Evolutionary conservation across 1,140 invertebrate species (phyloP).

Genomic region (Aphaenogaster ashmeadi): DNA sequence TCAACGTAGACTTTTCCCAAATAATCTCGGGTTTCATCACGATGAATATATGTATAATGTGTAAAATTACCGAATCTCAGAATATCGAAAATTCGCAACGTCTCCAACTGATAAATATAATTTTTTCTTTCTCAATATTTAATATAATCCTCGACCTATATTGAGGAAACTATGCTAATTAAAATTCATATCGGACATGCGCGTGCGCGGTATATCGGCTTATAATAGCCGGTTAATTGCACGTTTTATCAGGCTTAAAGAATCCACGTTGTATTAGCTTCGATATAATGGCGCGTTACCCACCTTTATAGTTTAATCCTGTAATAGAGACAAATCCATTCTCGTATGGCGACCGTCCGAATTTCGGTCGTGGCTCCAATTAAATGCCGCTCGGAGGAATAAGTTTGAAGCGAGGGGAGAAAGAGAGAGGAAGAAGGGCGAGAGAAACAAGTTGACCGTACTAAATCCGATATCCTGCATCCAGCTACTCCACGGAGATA

Average conservation of each 20-base stretch:
- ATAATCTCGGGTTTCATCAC: neutral
- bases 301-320: slow-evolving; percentile 41
- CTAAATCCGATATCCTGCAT: slow-evolving; percentile 62
- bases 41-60: neutral
- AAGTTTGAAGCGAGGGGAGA: neutral
- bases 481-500: slow-evolving; percentile 58
- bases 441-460: slow-evolving; percentile 64
- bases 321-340: slow-evolving; percentile 36
- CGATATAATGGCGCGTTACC: slow-evolving; percentile 1
- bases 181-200: slow-evolving; percentile 34
- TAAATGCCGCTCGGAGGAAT: slow-evolving; percentile 55
- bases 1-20: neutral
- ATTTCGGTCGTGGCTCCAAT: slow-evolving; percentile 56
- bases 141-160: slow-evolving; percentile 6
- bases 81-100: neutral
- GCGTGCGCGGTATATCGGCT: slow-evolving; percentile 18
- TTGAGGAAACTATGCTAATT: slow-evolving; percentile 15
- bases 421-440: neutral
- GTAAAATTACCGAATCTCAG: neutral
- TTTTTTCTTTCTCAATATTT: neutral
- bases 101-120: neutral
- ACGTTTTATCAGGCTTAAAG: slow-evolving; percentile 36
- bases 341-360: slow-evolving; percentile 3
- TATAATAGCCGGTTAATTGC: slow-evolving; percentile 47
- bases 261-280: slow-evolving; percentile 27